phyloP scores from a whole-genome alignment of 2,113 vertebrate genomes.

The Felis chaus region DNA sequence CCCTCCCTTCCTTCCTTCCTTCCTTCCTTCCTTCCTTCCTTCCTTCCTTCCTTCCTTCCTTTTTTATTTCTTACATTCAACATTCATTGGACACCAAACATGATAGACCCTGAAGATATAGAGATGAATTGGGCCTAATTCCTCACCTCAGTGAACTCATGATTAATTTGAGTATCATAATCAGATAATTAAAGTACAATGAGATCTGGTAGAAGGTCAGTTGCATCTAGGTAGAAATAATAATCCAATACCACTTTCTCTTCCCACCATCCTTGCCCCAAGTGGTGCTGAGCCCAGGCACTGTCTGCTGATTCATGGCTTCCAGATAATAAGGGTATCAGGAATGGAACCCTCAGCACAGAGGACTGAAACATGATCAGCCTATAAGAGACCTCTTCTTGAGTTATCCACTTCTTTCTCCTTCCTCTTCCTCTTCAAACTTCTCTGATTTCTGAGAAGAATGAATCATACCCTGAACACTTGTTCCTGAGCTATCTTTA shows the following conservation, averaged over 20 bases:
- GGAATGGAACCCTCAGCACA: background rate
- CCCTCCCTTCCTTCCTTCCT: background rate
- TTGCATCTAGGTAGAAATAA: background rate
- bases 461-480: background rate
- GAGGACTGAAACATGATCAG: background rate
- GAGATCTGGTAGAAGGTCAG: background rate
- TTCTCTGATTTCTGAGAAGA: background rate
- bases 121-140: background rate
- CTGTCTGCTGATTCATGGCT: background rate
- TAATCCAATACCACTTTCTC: background rate
- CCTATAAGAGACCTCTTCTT: background rate
- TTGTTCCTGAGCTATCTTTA: constrained; percentile 21
- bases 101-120: background rate
- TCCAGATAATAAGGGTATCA: background rate
- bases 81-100: background rate
- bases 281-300: background rate
- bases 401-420: background rate
- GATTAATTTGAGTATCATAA: background rate
- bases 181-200: background rate
- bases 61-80: background rate
- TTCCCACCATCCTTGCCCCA: background rate
- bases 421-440: background rate
- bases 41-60: background rate
- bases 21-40: background rate
- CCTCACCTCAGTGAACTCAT: background rate